Base-by-base conservation (phyloP, 2,888 invertebrate species). In the Incurvaria masculella region DNA sequence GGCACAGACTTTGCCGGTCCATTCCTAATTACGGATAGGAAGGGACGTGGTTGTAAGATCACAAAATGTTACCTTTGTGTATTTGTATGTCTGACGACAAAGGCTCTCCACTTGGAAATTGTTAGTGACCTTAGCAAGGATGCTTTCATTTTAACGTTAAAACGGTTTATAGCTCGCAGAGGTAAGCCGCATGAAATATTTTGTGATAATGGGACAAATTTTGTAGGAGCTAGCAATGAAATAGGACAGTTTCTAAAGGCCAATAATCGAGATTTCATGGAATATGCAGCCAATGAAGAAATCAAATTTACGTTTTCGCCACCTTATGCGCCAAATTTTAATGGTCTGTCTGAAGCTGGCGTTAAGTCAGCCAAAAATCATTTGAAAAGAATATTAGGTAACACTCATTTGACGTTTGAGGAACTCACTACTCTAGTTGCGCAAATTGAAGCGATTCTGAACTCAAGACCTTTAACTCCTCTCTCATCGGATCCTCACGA, bases 161-260 rank as follows among this genome's bases (percentile, higher is more conserved):
- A 53, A 1, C 27, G 61, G n/a, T 62, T 61, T 42, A 52, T 59
- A 2, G 45, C 61, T 2, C 55, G 60, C 2, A 44, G 61, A 4
- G 60, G 62, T 1, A 53, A 53, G 41, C 61, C 61, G 14, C 11
- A 21, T 14, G 23, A 21, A 4, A 46, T 39, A n/a, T 40, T 19
- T 18, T 40, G 40, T n/a, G 46, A 46, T 23, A 46, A 46, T 40
- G 46, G 46, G 8, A 51, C 54, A 1, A 59, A 56, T 42, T 59
- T 60, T 48, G 56, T 58, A 2, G 59, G 53, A 0, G 56, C 56
- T 2, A 52, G 52, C 19, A 59, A 56, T 20, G 57, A 58, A 19
- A 17, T 59, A 19, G 44, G 44, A 11, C 4, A 21, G 16, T 57
- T 61, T 52, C 33, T 56, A 21, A 51, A 54, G 20, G 8, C 17